Conservation (phyloP, 2,113 vertebrate genomes). For the Castor canadensis region DNA sequence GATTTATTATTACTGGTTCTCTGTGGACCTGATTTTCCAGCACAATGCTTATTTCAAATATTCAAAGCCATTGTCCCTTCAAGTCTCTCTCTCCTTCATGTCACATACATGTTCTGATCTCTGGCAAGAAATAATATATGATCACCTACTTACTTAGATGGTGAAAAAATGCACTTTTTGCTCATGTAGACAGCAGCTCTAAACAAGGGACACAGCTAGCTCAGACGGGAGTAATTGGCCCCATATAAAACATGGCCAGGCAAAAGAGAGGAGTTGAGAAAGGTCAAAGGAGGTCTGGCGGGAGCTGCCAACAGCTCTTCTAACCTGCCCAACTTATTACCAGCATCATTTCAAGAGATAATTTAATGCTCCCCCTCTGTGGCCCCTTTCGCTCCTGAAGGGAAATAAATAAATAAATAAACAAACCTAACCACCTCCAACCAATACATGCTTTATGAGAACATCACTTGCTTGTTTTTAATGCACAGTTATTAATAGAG, state of each 20-base stretch:
- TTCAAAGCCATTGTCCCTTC: neutral
- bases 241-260: neutral
- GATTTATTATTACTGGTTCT: neutral
- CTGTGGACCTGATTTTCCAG: neutral
- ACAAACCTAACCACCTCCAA: neutral
- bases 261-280: neutral
- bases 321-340: conserved; percentile 1
- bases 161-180: conserved; percentile 14
- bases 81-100: neutral
- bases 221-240: conserved; percentile 21
- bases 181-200: neutral
- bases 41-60: neutral
- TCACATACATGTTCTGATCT: neutral
- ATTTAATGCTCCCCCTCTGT: conserved; percentile 44
- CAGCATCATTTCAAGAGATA: neutral
- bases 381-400: neutral
- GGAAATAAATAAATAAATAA: conserved; percentile 19
- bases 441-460: conserved; percentile 27
- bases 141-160: neutral
- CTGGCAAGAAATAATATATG: neutral
- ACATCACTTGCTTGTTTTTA: conserved; percentile 17
- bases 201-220: neutral
- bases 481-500: conserved; percentile 51
- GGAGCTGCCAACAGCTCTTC: neutral
- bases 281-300: neutral